Conservation (phyloP, 2,797 vertebrate genomes). For the Oreortyx pictus region DNA sequence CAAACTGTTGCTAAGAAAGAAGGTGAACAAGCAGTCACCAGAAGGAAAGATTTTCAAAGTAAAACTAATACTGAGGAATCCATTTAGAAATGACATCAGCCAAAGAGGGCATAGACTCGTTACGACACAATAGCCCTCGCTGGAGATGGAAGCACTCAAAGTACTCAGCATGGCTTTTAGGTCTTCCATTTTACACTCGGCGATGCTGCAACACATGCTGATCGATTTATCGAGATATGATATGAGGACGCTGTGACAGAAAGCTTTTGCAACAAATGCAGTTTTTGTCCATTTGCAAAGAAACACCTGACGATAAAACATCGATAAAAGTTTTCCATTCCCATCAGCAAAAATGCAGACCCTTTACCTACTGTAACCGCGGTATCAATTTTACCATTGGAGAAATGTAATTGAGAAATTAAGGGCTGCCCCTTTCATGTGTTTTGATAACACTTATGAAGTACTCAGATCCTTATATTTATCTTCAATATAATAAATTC, state of each 20-base stretch:
- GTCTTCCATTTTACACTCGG: not conserved
- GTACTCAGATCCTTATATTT: not conserved
- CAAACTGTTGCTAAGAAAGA: not conserved
- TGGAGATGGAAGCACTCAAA: not conserved
- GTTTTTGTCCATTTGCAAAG: constrained; percentile 1
- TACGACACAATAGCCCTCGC: not conserved
- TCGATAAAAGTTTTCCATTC: not conserved
- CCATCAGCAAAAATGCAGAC: not conserved
- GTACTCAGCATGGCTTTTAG: not conserved
- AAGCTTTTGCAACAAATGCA: not conserved
- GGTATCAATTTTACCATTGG: not conserved
- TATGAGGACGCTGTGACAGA: not conserved
- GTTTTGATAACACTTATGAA: not conserved
- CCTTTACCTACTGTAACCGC: not conserved
- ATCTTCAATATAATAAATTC: not conserved
- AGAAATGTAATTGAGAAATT: not conserved
- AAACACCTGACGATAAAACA: not conserved
- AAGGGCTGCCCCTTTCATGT: not conserved
- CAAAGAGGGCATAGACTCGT: not conserved
- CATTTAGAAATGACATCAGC: not conserved
- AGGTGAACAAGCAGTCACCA: not conserved
- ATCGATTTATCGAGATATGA: not conserved
- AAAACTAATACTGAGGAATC: not conserved
- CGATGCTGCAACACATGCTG: not conserved
- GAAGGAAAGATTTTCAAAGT: not conserved